Evolutionary conservation across 1,140 invertebrate genomes (phyloP).

Genomic region (Drosophila dunni): DNA sequence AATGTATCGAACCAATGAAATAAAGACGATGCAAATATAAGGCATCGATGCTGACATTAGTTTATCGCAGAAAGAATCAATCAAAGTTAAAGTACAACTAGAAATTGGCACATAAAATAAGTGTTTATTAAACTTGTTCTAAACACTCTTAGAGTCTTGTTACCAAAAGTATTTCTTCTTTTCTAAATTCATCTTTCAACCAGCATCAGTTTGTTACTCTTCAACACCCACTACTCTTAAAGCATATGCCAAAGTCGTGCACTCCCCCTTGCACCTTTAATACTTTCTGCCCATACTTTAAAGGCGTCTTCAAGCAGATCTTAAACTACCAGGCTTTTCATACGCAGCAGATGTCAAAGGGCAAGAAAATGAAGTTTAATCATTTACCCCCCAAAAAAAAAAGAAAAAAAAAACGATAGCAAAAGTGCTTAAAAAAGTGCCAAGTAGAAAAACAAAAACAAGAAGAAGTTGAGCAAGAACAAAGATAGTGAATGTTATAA

Average conservation of each 20-base stretch:
- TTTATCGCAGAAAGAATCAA: too few species aligned
- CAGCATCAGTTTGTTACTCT: too few species aligned
- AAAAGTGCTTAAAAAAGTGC: slow-evolving; percentile 23
- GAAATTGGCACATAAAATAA: too few species aligned
- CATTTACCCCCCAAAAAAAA: slow-evolving; percentile 16
- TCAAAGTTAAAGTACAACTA: too few species aligned
- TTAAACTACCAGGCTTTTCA: slow-evolving; percentile 27
- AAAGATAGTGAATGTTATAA: slow-evolving; percentile 48
- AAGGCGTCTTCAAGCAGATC: slow-evolving; percentile 6
- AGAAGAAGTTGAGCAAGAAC: slow-evolving; percentile 26
- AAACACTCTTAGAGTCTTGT: too few species aligned
- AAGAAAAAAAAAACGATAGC: background rate
- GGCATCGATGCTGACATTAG: too few species aligned
- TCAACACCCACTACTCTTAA: too few species aligned
- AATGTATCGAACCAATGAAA: too few species aligned
- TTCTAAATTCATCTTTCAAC: too few species aligned
- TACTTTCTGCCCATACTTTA: slow-evolving; percentile 1
- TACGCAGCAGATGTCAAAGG: background rate
- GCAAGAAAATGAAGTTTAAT: slow-evolving; percentile 33
- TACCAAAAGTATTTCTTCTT: too few species aligned
- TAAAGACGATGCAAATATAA: too few species aligned
- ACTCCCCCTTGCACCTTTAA: background rate
- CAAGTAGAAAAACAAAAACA: slow-evolving; percentile 14
- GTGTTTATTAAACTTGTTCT: too few species aligned
- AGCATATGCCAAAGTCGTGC: background rate